phyloP scores from a whole-genome alignment of 2,113 vertebrate genomes.

The Oreotragus oreotragus region DNA sequence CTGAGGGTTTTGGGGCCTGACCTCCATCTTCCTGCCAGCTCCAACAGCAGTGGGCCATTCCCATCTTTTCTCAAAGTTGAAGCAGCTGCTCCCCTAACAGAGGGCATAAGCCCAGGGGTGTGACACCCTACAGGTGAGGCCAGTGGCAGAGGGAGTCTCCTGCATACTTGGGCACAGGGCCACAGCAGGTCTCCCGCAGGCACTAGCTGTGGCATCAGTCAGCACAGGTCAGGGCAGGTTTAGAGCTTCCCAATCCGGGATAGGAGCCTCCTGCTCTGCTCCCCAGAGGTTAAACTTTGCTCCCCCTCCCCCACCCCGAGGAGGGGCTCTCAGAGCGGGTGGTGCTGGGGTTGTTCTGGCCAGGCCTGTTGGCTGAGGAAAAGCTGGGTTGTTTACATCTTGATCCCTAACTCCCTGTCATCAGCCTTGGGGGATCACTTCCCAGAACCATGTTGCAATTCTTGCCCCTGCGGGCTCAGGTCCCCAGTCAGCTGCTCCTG shows the following conservation, averaged over 20 bases:
- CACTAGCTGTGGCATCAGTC: slow-evolving; percentile 33
- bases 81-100: neutral
- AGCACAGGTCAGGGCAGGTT: slow-evolving; percentile 57
- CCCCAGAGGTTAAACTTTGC: slow-evolving; percentile 34
- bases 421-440: slow-evolving; percentile 56
- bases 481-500: slow-evolving; percentile 73
- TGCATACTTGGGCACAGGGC: slow-evolving; percentile 52
- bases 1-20: neutral
- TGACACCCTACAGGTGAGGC: slow-evolving; percentile 33
- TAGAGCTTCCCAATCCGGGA: neutral
- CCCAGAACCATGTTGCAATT: slow-evolving; percentile 69
- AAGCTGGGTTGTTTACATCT: slow-evolving; percentile 53
- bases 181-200: slow-evolving; percentile 39
- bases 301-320: neutral
- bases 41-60: neutral
- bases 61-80: neutral
- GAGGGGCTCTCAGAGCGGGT: neutral
- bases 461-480: slow-evolving; percentile 45
- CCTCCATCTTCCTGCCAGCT: neutral
- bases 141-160: slow-evolving; percentile 45
- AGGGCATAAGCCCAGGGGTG: neutral
- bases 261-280: neutral
- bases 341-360: slow-evolving; percentile 12
- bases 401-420: neutral
- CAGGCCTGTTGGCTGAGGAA: neutral